phyloP scores from a whole-genome alignment of 2,888 invertebrate species.

The Leptopilina drosophilae region DNA sequence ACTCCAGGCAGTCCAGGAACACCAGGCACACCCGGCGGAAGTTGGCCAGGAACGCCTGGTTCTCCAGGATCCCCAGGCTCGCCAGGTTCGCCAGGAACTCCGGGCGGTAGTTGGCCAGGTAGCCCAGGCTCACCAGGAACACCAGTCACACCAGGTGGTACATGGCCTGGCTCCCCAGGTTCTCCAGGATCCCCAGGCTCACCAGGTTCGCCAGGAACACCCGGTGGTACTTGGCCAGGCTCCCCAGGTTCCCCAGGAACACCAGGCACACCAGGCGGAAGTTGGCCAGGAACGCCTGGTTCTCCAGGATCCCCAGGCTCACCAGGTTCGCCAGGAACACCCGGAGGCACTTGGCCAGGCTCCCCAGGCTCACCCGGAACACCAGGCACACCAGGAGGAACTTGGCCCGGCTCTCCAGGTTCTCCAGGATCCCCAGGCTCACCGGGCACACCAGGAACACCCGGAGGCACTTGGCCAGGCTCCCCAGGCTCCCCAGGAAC shows the following conservation, averaged over 20 bases:
- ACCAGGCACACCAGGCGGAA: slow-evolving; percentile 49
- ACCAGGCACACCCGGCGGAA: too few species aligned
- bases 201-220: slow-evolving; percentile 48
- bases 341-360: slow-evolving; percentile 40
- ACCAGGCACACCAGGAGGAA: slow-evolving; percentile 46
- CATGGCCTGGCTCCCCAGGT: slow-evolving; percentile 58
- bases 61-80: slow-evolving; percentile 59
- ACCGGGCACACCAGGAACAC: slow-evolving; percentile 49
- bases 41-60: slow-evolving; percentile 53
- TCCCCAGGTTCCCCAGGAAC: slow-evolving; percentile 59
- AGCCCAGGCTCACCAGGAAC: slow-evolving; percentile 58
- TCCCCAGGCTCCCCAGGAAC: slow-evolving; percentile 39
- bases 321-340: slow-evolving; percentile 56
- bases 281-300: slow-evolving; percentile 64
- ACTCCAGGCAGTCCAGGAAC: slow-evolving; percentile 36
- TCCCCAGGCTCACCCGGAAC: slow-evolving; percentile 55
- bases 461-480: slow-evolving; percentile 41
- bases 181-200: slow-evolving; percentile 42
- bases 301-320: neutral
- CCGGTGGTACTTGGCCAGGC: slow-evolving; percentile 50
- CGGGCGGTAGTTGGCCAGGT: slow-evolving; percentile 46
- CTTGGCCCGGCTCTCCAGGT: slow-evolving; percentile 52
- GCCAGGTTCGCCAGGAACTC: slow-evolving; percentile 59
- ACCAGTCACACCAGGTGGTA: slow-evolving; percentile 63
- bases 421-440: slow-evolving; percentile 46